Evolutionary conservation across 2,113 vertebrate species (phyloP).

Genomic region (Hemiscyllium ocellatum): DNA sequence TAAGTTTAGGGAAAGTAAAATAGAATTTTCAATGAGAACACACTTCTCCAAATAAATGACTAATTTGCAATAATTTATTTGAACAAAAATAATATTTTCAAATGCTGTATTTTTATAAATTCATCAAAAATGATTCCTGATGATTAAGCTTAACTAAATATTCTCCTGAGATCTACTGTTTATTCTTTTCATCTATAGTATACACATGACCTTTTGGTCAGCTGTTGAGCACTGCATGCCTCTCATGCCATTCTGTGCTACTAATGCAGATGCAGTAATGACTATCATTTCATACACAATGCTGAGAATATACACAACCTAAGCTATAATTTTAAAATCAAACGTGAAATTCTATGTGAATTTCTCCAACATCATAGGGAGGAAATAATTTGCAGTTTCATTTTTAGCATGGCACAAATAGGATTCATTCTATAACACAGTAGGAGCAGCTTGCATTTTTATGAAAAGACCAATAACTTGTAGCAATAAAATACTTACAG

Average conservation of each 20-base stretch:
- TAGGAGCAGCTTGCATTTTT: background rate
- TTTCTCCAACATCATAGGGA: background rate
- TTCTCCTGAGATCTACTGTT: background rate
- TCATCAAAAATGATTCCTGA: background rate
- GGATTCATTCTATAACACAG: background rate
- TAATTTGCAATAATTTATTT: background rate
- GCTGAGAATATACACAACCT: background rate
- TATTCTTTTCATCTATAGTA: background rate
- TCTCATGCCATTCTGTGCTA: constrained; percentile 2
- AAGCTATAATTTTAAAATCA: background rate
- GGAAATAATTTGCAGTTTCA: background rate
- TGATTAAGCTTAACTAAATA: background rate
- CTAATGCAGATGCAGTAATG: background rate
- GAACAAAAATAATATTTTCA: background rate
- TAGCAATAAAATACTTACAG: background rate
- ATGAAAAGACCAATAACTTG: background rate
- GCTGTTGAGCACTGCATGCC: background rate
- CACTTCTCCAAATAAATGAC: background rate
- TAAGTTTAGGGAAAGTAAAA: background rate
- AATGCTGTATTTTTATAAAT: background rate
- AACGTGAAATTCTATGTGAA: background rate
- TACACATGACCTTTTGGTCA: background rate
- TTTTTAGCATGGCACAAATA: background rate
- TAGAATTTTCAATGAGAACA: background rate
- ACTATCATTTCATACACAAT: background rate